Base-by-base conservation (phyloP, 2,888 invertebrate genomes). In the Digitonthophagus gazella region DNA sequence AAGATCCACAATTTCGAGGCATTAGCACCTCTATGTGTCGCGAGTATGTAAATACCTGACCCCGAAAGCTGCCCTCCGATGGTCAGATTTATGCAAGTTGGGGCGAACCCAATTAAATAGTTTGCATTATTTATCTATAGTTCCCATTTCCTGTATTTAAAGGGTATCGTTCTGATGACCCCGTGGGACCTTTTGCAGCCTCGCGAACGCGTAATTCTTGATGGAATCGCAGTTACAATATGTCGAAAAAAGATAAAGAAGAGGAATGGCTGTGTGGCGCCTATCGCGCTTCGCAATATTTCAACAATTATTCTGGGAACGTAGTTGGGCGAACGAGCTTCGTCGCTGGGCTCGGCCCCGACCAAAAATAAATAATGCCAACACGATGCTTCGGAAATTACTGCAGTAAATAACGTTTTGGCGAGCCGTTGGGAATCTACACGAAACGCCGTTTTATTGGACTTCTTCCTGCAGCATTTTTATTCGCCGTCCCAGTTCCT, bases 1-100 rank as follows among this genome's bases (percentile, higher is more conserved):
- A 76, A 76, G 74, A 76, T 76, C 71, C 71, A 74, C 74, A 76
- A 76, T 75, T 75, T 75, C 71, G 73, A 72, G 75, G 75, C 74
- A 75, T 76, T 76, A 76, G 71, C 76, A 75, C 75, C 75, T 75
- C 76, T 71, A 70, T 71, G 71, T 72, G 72, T 72, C 72, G 72
- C 72, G 72, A 74, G 72, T 74, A 74, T 74, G 74, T 72, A 74
- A 74, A 74, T 74, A 72, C 70, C 73, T 61, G 19, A 18, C 61
- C 19, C 18, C 57, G 14, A 14, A n/a, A 16, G 61, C n/a, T 20
- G 3, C 61, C 16, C 61, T 20, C 6, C 61, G 61, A 20, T 6
- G 61, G 61, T 61, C 61, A 19, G 61, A 61, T 61, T 61, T 61
- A 61, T 61, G 61, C 61, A 61, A 19, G 18, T 20, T 18, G 18